Base-by-base conservation (phyloP, 2,797 vertebrate species). In the Pangasius macronema region DNA sequence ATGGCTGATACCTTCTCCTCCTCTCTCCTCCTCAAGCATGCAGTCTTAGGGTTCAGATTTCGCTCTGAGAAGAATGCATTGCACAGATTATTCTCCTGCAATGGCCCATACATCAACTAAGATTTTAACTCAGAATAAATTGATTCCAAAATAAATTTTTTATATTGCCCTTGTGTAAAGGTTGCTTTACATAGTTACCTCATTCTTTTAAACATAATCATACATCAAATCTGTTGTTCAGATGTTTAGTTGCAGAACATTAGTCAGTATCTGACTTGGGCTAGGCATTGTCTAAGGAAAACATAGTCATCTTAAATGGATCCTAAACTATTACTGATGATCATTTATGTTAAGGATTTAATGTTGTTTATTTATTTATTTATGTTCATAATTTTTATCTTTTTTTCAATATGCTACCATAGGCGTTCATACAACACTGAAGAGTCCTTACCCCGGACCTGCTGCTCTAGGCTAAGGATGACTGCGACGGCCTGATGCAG, bases 21-120 rank as follows among this genome's bases (percentile, higher is more conserved):
- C 96, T 99, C 98, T 94, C 97, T 96, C 94, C 97, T 97, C 93
- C 98, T 97, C 96, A 99, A 96, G 95, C 98, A 99, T 86, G 98
- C 98, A 90, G 98, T 97, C 96, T 99, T 99, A 46, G 98, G 98
- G 93, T 99, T 99, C 91, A 99, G 95, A 92, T 99, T 99, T 92
- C 98, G 96, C 92, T 99, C 98, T 99, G 94, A 1, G 92, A 94
- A 27, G 85, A 53, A 68, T 36, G 85, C 8, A 87, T 30, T 27
- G 14, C 27, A 83, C 53, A 86, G 65, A 59, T 67, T 67, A 67
- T 65, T 49, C 39, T 36, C 42, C 11, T 46, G 3, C 13, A 10
- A 27, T 70, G 9, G 18, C 10, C 30, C 5, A 75, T 39, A 39
- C 6, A 46, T 16, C 20, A 59, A 16, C 2, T 8, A 51, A 39